phyloP scores from a whole-genome alignment of 2,113 vertebrate species.

The Dipodomys merriami region DNA sequence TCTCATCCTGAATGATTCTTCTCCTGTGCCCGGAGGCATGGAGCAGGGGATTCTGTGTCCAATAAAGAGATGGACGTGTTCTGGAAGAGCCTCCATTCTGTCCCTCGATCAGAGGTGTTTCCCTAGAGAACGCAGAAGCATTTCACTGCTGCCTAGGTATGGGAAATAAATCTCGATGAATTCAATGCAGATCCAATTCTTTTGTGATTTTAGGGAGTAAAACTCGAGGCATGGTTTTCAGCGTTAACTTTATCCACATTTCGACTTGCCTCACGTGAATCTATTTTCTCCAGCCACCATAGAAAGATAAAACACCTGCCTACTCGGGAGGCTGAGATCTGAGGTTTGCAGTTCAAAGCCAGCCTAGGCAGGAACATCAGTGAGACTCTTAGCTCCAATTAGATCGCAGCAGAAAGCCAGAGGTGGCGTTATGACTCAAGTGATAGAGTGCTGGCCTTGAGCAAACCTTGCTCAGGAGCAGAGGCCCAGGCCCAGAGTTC shows the following conservation, averaged over 20 bases:
- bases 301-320: background rate
- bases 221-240: background rate
- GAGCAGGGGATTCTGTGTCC: background rate
- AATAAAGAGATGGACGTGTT: conserved; percentile 10
- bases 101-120: background rate
- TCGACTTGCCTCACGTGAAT: background rate
- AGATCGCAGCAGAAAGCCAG: too few relatives aligned
- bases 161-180: conserved; percentile 28
- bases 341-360: too few relatives aligned
- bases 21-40: too few relatives aligned
- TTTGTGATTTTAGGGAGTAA: background rate
- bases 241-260: background rate
- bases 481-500: too few relatives aligned
- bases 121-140: background rate
- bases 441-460: too few relatives aligned
- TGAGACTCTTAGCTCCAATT: too few relatives aligned
- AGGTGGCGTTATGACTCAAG: too few relatives aligned
- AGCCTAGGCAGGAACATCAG: too few relatives aligned
- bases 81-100: background rate
- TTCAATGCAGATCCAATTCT: conserved; percentile 42
- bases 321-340: too few relatives aligned
- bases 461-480: background rate
- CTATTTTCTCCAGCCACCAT: background rate
- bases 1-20: background rate
- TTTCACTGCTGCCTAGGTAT: background rate